Evolutionary conservation across 2,797 vertebrate genomes (phyloP).

Genomic region (Sebastes hubbsi): DNA sequence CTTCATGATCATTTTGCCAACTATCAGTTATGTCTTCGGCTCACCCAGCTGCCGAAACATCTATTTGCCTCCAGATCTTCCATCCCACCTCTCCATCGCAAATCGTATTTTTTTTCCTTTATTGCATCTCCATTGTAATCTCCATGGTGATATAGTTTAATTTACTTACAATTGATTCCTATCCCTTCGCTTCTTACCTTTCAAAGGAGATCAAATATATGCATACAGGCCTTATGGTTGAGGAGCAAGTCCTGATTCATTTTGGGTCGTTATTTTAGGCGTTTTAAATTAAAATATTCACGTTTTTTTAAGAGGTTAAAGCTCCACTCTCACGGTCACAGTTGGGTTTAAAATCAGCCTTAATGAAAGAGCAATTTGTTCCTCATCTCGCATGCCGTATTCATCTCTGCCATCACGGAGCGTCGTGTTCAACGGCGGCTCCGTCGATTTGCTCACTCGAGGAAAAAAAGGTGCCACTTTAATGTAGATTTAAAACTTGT

Average conservation of each 20-base stretch:
- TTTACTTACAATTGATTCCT: too few relatives aligned
- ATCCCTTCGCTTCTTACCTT: too few relatives aligned
- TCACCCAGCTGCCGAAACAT: not conserved
- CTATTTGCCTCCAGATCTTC: not conserved
- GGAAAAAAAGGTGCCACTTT: not conserved
- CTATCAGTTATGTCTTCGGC: not conserved
- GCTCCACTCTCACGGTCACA: not conserved
- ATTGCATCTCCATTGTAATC: too few relatives aligned
- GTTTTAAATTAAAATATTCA: too few relatives aligned
- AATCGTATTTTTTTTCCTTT: too few relatives aligned
- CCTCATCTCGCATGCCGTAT: not conserved
- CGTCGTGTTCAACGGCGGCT: not conserved
- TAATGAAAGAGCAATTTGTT: conserved; percentile 16
- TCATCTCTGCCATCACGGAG: not conserved
- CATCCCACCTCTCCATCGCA: too few relatives aligned
- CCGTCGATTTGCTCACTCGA: conserved; percentile 15
- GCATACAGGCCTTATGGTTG: too few relatives aligned
- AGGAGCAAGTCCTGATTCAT: too few relatives aligned
- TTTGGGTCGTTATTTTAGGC: too few relatives aligned
- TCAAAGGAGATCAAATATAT: too few relatives aligned
- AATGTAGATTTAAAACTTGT: not conserved
- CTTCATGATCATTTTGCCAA: not conserved
- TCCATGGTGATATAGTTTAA: too few relatives aligned
- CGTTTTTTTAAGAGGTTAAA: too few relatives aligned
- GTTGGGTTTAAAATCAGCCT: not conserved